Conservation (phyloP, 2,113 vertebrate species). For the Oncorhynchus keta region DNA sequence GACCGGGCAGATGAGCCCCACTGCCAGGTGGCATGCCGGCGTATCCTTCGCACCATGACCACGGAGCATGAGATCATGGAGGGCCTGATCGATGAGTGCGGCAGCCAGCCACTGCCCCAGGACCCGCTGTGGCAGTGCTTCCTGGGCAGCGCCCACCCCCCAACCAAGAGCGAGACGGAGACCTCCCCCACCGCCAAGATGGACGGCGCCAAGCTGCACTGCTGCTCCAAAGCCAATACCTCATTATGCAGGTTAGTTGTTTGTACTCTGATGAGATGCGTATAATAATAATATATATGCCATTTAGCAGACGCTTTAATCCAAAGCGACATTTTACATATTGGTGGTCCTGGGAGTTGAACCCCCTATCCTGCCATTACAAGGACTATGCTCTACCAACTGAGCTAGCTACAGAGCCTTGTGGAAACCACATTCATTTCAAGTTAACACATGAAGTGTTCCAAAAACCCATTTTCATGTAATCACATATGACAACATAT, state of each 20-base stretch:
- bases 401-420: too few species aligned
- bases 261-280: too few species aligned
- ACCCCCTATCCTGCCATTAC: too few species aligned
- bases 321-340: too few species aligned
- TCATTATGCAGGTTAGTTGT: conserved; percentile 84
- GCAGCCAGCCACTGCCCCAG: conserved; percentile 92
- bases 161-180: conserved; percentile 83
- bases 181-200: conserved; percentile 88
- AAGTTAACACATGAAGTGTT: too few species aligned
- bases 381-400: too few species aligned
- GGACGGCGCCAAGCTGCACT: conserved; percentile 95
- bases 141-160: conserved; percentile 86
- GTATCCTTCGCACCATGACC: conserved; percentile 92
- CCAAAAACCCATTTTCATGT: too few species aligned
- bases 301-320: too few species aligned
- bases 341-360: too few species aligned
- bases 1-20: conserved; percentile 90
- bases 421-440: too few species aligned
- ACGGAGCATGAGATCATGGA: conserved; percentile 98
- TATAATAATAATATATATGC: too few species aligned
- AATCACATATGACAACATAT: too few species aligned
- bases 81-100: conserved; percentile 88
- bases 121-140: conserved; percentile 99
- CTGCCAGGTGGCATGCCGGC: conserved; percentile 89
- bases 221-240: conserved; percentile 96